Percentiles rank a stretch among this genome's conserved stretches.
These are phyloP conservation scores for Drosophila vallismaia DNA, from an alignment of 2,888 invertebrate species.

Conservation along the genomic window DNA sequence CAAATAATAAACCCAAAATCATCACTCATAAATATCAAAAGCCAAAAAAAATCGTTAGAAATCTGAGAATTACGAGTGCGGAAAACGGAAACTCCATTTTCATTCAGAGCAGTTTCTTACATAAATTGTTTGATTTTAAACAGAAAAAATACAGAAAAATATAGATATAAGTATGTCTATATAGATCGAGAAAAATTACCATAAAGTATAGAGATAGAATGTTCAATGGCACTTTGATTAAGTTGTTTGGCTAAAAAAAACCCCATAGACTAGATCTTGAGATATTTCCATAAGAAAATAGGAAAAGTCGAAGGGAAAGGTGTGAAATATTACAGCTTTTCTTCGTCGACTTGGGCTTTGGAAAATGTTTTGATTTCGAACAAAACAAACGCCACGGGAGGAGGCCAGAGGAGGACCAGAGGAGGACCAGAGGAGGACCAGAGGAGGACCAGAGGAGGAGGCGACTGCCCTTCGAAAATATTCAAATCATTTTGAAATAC, in stretches of 20 bases:
- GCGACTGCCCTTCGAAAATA: conserved; percentile 63
- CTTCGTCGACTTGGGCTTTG: conserved; percentile 22
- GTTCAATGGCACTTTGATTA: conserved; percentile 44
- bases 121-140: conserved; percentile 54
- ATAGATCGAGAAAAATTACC: conserved; percentile 18
- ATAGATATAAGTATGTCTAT: neutral
- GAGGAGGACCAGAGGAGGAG: conserved; percentile 20
- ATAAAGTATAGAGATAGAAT: conserved; percentile 32
- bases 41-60: conserved; percentile 74
- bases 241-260: conserved; percentile 27
- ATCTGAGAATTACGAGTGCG: conserved; percentile 26
- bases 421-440: too few species aligned
- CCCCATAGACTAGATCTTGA: neutral
- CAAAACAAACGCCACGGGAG: conserved; percentile 73
- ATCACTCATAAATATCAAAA: conserved; percentile 65
- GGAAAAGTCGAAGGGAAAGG: conserved; percentile 32
- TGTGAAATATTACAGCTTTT: conserved; percentile 49
- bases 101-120: conserved; percentile 19
- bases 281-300: conserved; percentile 5
- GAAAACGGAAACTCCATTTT: conserved; percentile 1
- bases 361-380: conserved; percentile 75
- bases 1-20: conserved; percentile 46
- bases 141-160: neutral
- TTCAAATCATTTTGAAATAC: conserved; percentile 76
- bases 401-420: neutral